phyloP scores from a whole-genome alignment of 2,113 vertebrate genomes.

The Phylloscopus trochilus region DNA sequence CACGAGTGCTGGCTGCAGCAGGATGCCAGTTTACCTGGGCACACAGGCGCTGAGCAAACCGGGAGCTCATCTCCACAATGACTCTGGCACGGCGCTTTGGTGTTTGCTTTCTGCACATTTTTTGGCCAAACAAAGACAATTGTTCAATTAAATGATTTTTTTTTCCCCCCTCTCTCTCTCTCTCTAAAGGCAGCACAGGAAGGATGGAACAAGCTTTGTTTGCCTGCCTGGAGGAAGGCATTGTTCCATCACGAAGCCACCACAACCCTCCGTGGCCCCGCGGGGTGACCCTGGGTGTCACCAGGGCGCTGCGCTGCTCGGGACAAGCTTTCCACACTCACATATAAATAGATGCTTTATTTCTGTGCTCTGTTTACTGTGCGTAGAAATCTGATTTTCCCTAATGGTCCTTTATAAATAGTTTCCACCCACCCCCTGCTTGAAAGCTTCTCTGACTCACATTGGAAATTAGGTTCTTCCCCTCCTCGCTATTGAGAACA shows the following conservation, averaged over 20 bases:
- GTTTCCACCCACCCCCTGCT: conserved; percentile 63
- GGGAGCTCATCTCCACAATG: not conserved
- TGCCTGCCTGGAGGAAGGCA: not conserved
- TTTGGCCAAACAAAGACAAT: not conserved
- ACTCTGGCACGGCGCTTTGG: not conserved
- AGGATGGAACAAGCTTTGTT: not conserved
- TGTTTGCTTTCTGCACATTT: not conserved
- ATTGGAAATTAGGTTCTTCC: conserved; percentile 65
- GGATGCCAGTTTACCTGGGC: not conserved
- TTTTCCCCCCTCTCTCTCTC: no score
- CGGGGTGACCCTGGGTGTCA: not conserved
- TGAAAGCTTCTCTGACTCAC: conserved; percentile 66
- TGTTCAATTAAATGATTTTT: not conserved
- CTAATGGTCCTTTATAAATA: conserved; percentile 63
- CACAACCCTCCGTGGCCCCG: not conserved
- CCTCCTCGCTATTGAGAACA: conserved; percentile 67
- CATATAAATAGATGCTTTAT: conserved; percentile 47
- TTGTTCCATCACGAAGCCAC: not conserved
- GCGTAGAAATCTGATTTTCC: conserved; percentile 56
- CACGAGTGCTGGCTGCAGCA: not conserved
- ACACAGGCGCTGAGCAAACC: not conserved
- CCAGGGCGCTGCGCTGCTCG: not conserved
- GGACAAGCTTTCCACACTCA: conserved; percentile 36
- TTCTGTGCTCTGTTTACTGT: conserved; percentile 51
- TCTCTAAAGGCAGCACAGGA: not conserved